Base-by-base conservation (phyloP, 2,113 vertebrate genomes). In the Chrysochloris asiatica region DNA sequence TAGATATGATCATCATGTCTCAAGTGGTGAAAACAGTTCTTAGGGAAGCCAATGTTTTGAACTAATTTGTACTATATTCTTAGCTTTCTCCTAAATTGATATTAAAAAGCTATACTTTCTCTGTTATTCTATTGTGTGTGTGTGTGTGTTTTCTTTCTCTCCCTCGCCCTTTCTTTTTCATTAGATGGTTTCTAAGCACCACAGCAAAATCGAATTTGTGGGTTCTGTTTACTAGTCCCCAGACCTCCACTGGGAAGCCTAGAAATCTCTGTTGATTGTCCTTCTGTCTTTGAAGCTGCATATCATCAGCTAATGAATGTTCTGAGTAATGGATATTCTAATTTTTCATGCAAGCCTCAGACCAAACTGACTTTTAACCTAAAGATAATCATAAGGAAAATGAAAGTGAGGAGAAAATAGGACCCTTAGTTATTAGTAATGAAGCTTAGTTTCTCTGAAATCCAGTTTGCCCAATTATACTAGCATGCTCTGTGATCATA, bases 371-470 rank as follows among this genome's bases (percentile, higher is more conserved):
- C 26, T 73, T 96, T 94, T 41, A 73, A 48, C 36, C 73, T 92
- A 26, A 86, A 86, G 24, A 61, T 54, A 77, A 90, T 77, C 50
- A 24, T 77, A 88, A 91, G 71, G 65, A 69, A 92, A 93, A 59
- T 16, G 59, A 13, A 79, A 83, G 33, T 56, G 50, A 69, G 11
- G 7, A 24, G 26, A 83, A 21, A 48, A 6, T 4, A 14, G 38
- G 11, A 12, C 54, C 8, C 14, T 3, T 61, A 67, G 33, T 89
- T 83, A 43, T 11, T 79, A 13, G 8, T 16, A 4, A 87, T 76
- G 21, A 92, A 8, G 24, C 36, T 80, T 88, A 61, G 3, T 21
- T 77, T 90, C 4, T 8, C 71, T 69, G 7, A 86, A 86, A 63
- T 5, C 24, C 38, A 41, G 38, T 61, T 88, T 82, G 30, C 17